phyloP scores from a whole-genome alignment of 2,113 vertebrate species.

The Orycteropus afer region DNA sequence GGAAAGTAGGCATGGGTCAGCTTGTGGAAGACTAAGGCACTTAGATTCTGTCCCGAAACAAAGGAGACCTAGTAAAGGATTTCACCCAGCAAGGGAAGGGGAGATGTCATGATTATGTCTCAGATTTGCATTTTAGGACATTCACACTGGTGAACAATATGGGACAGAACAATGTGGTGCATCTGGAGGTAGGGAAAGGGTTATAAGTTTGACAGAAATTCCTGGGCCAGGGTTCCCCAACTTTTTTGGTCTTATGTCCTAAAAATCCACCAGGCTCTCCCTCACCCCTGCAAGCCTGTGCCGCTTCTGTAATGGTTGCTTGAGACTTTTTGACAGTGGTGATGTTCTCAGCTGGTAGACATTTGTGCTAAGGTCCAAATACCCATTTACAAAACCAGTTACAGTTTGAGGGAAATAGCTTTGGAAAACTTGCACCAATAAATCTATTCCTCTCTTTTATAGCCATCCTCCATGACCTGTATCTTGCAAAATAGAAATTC shows the following conservation, averaged over 20 bases:
- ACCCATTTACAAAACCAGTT: neutral
- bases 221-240: neutral
- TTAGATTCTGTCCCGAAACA: neutral
- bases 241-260: neutral
- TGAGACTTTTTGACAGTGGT: neutral
- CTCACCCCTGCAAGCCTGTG: neutral
- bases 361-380: neutral
- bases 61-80: neutral
- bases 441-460: neutral
- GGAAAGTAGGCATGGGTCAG: neutral
- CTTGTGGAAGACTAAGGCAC: neutral
- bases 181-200: neutral
- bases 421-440: slow-evolving; percentile 6
- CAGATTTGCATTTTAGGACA: neutral
- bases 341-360: neutral
- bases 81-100: neutral
- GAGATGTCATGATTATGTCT: neutral
- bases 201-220: neutral
- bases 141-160: neutral
- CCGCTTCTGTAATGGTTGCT: neutral
- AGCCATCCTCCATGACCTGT: neutral
- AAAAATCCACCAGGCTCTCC: neutral
- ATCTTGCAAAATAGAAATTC: neutral
- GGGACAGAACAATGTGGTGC: no score
- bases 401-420: neutral